A percentile compares a stretch with the other conserved stretches of the same genome.
Evolutionary conservation across 2,888 invertebrate genomes (phyloP).

Genomic region (Lycia hirtaria): DNA sequence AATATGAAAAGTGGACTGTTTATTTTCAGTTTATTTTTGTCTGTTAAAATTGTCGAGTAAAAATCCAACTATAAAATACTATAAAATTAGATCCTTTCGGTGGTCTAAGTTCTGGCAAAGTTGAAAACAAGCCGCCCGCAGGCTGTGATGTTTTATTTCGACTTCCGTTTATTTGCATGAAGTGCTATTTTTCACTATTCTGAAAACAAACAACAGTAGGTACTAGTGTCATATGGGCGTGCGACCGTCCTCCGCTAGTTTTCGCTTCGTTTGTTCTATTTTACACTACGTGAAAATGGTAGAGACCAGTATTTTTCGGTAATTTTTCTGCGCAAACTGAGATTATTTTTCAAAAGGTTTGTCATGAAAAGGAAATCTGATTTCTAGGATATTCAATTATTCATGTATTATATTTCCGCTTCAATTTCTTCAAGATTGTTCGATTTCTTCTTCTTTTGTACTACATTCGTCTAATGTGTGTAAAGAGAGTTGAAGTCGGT

Average conservation of each 20-base stretch:
- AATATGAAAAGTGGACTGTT: neutral
- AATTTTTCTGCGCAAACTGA: conserved; percentile 7
- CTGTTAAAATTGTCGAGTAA: conserved; percentile 23
- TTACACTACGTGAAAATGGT: conserved; percentile 23
- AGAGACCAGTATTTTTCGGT: conserved; percentile 14
- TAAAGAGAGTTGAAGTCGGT: too few relatives aligned
- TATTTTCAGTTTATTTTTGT: conserved; percentile 9
- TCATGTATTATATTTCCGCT: too few relatives aligned
- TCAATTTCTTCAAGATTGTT: too few relatives aligned
- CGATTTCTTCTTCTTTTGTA: too few relatives aligned
- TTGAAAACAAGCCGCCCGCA: conserved; percentile 41
- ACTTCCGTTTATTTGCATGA: conserved; percentile 47
- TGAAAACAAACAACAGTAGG: conserved; percentile 44
- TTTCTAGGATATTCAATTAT: neutral
- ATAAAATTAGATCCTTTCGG: conserved; percentile 38
- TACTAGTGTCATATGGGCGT: conserved; percentile 38
- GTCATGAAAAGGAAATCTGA: neutral
- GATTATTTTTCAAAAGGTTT: neutral
- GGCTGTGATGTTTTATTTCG: conserved; percentile 43
- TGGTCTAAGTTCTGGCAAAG: conserved; percentile 32
- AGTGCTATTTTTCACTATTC: conserved; percentile 53
- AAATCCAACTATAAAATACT: conserved; percentile 40
- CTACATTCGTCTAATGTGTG: too few relatives aligned
- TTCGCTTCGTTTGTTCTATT: conserved; percentile 36
- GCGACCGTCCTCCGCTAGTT: conserved; percentile 37